phyloP scores from a whole-genome alignment of 2,888 invertebrate genomes.

The Tetropium fuscum region DNA sequence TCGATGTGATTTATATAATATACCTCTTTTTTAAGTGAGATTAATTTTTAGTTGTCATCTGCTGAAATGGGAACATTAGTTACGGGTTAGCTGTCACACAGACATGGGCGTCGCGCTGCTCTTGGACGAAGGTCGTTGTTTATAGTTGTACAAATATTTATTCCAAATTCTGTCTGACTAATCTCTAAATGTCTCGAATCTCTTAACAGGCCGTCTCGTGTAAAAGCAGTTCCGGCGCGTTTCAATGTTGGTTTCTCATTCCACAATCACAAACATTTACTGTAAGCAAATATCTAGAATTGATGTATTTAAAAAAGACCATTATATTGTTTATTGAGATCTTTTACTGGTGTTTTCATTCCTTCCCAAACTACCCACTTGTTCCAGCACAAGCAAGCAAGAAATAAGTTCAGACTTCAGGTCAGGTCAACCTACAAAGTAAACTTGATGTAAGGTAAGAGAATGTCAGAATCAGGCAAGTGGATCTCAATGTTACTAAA shows the following conservation, averaged over 20 bases:
- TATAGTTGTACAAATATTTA: slow-evolving; percentile 20
- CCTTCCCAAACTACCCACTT: slow-evolving; percentile 19
- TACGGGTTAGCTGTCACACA: slow-evolving; percentile 45
- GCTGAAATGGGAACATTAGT: slow-evolving; percentile 46
- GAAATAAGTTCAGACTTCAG: no score
- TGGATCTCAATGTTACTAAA: no score
- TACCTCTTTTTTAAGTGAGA: slow-evolving; percentile 47
- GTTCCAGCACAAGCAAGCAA: no score
- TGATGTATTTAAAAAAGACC: slow-evolving; percentile 58
- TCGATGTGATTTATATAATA: slow-evolving; percentile 41
- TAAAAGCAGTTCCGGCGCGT: slow-evolving; percentile 32
- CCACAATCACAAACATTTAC: slow-evolving; percentile 54
- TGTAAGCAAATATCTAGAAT: slow-evolving; percentile 52
- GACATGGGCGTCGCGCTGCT: slow-evolving; percentile 21
- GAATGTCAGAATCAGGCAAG: no score
- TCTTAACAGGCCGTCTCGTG: neutral
- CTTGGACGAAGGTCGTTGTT: slow-evolving; percentile 3
- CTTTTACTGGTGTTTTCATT: slow-evolving; percentile 26
- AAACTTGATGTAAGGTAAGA: no score
- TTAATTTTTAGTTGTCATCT: slow-evolving; percentile 49
- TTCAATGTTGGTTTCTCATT: slow-evolving; percentile 52
- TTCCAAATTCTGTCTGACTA: slow-evolving; percentile 16
- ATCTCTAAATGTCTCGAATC: no score
- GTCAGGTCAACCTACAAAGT: no score
- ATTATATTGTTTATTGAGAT: slow-evolving; percentile 41